Percentiles rank a stretch among this genome's conserved stretches.
Evolutionary conservation across 2,888 invertebrate genomes (phyloP).

Genomic region (Oasisia sp.): DNA sequence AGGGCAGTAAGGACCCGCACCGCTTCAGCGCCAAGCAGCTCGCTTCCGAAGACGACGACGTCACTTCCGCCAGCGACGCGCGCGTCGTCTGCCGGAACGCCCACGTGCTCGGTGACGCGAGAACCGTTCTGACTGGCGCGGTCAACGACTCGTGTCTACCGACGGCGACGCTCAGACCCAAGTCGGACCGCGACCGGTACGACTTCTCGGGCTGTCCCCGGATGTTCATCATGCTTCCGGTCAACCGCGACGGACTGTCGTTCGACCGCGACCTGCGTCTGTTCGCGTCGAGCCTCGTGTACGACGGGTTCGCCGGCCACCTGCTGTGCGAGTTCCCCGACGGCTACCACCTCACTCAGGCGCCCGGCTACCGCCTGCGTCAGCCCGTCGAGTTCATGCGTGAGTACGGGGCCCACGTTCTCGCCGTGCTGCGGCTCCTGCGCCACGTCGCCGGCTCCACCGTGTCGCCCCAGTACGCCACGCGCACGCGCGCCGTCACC

Average conservation of each 20-base stretch:
- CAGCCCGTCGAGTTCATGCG: constrained; percentile 39
- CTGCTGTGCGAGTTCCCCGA: constrained; percentile 45
- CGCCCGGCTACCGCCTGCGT: constrained; percentile 40
- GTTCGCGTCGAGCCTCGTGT: constrained; percentile 40
- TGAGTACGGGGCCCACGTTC: constrained; percentile 36
- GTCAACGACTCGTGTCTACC: constrained; percentile 36
- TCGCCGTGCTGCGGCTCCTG: constrained; percentile 37
- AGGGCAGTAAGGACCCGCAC: constrained; percentile 30
- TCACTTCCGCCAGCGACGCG: neutral
- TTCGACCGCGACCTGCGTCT: constrained; percentile 35
- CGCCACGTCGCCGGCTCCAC: constrained; percentile 32
- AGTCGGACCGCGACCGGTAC: constrained; percentile 21
- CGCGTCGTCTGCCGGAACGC: constrained; percentile 36
- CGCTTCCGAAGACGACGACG: neutral
- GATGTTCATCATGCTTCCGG: constrained; percentile 42
- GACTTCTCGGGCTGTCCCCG: constrained; percentile 41
- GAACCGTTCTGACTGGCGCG: constrained; percentile 31
- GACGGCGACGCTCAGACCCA: constrained; percentile 32
- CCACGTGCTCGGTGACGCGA: constrained; percentile 33
- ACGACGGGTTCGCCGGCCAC: constrained; percentile 43
- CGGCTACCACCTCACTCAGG: constrained; percentile 41
- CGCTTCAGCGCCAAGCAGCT: constrained; percentile 35
- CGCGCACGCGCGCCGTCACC: constrained; percentile 33
- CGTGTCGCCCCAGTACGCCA: constrained; percentile 29
- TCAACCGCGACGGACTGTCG: constrained; percentile 40